Evolutionary conservation across 2,113 vertebrate species (phyloP).

Genomic region (Sander lucioperca): DNA sequence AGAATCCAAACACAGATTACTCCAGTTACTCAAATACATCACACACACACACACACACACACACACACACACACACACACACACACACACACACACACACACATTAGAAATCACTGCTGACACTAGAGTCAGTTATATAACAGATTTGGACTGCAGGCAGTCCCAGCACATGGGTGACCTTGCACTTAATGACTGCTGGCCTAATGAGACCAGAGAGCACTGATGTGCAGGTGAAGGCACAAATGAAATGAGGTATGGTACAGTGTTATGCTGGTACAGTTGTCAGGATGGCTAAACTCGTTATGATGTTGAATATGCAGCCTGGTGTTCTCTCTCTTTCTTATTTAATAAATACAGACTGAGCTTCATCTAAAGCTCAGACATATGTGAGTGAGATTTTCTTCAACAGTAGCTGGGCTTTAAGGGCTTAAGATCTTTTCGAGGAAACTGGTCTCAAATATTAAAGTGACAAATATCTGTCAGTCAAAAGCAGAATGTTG

Average conservation of each 20-base stretch:
- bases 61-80: conserved; percentile 8
- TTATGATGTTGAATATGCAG: conserved; percentile 12
- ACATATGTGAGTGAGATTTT: conserved; percentile 31
- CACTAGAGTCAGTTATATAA: conserved; percentile 53
- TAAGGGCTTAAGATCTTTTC: conserved; percentile 32
- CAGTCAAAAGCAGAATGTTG: conserved; percentile 31
- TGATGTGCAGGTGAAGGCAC: conserved; percentile 33
- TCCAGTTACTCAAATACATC: conserved; percentile 33
- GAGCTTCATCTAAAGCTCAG: conserved; percentile 35
- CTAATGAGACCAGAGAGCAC: conserved; percentile 45
- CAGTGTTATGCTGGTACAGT: conserved; percentile 19
- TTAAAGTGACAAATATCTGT: conserved; percentile 22
- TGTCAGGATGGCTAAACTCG: conserved; percentile 12
- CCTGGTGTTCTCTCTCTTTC: conserved; percentile 1
- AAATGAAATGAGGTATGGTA: conserved; percentile 43
- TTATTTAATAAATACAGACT: conserved; percentile 25
- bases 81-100: neutral
- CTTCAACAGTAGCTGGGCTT: conserved; percentile 14
- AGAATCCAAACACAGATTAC: conserved; percentile 27
- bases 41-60: neutral
- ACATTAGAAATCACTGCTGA: conserved; percentile 25
- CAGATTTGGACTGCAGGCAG: conserved; percentile 27
- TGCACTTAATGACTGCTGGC: conserved; percentile 30
- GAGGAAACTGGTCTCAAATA: conserved; percentile 20
- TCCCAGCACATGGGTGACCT: conserved; percentile 39